Percentiles rank a stretch among this genome's conserved stretches.
Conservation (phyloP, 1,140 invertebrate genomes). For the Leguminivora glycinivorella region DNA sequence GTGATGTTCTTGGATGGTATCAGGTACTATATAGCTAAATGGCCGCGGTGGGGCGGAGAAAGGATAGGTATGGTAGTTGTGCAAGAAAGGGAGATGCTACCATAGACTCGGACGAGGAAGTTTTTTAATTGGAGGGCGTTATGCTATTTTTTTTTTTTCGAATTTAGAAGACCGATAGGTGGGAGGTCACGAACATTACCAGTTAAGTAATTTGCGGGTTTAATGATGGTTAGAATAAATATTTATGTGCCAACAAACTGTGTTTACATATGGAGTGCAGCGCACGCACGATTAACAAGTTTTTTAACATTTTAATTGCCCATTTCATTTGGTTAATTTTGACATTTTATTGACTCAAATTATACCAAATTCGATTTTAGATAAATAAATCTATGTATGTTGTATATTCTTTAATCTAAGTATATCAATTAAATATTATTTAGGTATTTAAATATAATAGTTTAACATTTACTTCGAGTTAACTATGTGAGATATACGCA, state of each 20-base stretch:
- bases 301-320: slow-evolving; percentile 6
- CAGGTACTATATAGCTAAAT: slow-evolving; percentile 64
- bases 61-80: slow-evolving; percentile 66
- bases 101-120: slow-evolving; percentile 55
- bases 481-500: not conserved
- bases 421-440: too few relatives aligned
- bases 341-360: not conserved
- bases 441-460: not conserved
- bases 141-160: slow-evolving; percentile 53
- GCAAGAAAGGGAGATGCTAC: slow-evolving; percentile 69
- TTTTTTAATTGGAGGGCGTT: slow-evolving; percentile 66
- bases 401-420: too few relatives aligned
- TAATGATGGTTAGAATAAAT: slow-evolving; percentile 22
- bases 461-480: not conserved
- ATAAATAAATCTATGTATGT: not conserved
- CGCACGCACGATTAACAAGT: not conserved
- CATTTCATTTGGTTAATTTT: not conserved
- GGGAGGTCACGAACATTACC: slow-evolving; percentile 41
- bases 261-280: not conserved
- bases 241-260: slow-evolving; percentile 1
- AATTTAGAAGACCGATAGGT: slow-evolving; percentile 47
- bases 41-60: slow-evolving; percentile 70
- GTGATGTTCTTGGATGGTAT: slow-evolving; percentile 54
- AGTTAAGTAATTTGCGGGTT: slow-evolving; percentile 23
- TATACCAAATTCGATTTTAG: not conserved